phyloP scores from a whole-genome alignment of 2,113 vertebrate genomes.

The Hemichromis elongatus region DNA sequence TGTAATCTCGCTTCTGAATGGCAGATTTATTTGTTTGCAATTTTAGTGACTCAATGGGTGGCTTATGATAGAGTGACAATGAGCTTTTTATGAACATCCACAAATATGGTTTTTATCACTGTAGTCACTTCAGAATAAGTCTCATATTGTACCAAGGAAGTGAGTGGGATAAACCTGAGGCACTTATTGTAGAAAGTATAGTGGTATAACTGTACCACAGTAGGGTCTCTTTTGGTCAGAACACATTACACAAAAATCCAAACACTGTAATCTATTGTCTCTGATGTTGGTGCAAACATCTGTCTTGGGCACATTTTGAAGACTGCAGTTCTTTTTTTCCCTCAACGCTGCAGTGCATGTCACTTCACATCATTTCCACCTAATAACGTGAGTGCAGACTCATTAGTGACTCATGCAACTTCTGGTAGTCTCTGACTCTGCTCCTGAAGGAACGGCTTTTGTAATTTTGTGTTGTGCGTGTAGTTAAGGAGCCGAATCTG shows the following conservation, averaged over 20 bases:
- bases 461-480: conserved; percentile 38
- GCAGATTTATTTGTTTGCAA: not conserved
- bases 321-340: not conserved
- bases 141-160: not conserved
- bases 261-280: not conserved
- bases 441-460: conserved; percentile 11
- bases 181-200: not conserved
- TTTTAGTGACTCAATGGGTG: conserved; percentile 7
- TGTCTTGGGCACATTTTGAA: not conserved
- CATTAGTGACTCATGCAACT: not conserved
- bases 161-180: not conserved
- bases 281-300: not conserved
- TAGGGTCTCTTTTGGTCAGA: not conserved
- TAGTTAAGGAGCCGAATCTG: conserved; percentile 47
- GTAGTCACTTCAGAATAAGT: not conserved
- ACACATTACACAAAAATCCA: not conserved
- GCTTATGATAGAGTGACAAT: not conserved
- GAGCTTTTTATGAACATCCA: not conserved
- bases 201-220: not conserved
- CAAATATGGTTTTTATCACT: not conserved
- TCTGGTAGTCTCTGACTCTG: not conserved
- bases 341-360: not conserved
- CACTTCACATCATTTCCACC: not conserved
- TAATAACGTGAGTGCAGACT: not conserved
- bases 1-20: not conserved